phyloP scores from a whole-genome alignment of 2,113 vertebrate genomes.

The Anarhynchus alexandrinus region DNA sequence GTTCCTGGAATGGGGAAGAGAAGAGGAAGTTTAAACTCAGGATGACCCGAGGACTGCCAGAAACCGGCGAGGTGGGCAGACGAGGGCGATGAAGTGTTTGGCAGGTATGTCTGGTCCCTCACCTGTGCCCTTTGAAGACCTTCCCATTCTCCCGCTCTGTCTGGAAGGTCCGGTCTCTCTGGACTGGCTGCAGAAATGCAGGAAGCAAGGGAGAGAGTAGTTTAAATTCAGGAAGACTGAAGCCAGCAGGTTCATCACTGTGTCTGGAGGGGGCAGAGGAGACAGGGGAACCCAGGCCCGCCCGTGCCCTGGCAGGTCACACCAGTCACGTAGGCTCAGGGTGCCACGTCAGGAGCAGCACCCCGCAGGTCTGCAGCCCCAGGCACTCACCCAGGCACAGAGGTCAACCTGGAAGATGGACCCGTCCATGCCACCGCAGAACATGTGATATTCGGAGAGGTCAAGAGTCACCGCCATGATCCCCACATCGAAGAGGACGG shows the following conservation, averaged over 20 bases:
- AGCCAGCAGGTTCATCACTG: background rate
- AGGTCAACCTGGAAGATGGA: slow-evolving; percentile 94
- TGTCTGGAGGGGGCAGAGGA: background rate
- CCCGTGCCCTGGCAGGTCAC: background rate
- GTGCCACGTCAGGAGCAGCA: background rate
- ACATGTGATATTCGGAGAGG: slow-evolving; percentile 89
- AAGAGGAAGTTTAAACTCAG: background rate
- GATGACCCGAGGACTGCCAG: background rate
- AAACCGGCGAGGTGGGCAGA: background rate
- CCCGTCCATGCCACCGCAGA: slow-evolving; percentile 90
- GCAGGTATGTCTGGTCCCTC: background rate
- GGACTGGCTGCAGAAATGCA: slow-evolving; percentile 73
- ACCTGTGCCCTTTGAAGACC: slow-evolving; percentile 94
- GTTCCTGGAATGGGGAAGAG: slow-evolving; percentile 77
- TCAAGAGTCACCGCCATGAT: slow-evolving; percentile 93
- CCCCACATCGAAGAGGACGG: slow-evolving; percentile 88
- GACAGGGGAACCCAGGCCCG: background rate
- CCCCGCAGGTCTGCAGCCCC: background rate
- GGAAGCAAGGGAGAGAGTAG: background rate
- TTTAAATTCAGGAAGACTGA: background rate
- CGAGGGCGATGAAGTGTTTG: background rate
- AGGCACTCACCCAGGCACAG: slow-evolving; percentile 80
- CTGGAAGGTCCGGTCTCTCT: slow-evolving; percentile 87
- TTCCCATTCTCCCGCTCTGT: slow-evolving; percentile 83
- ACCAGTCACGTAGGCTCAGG: background rate